phyloP scores from a whole-genome alignment of 1,140 invertebrate genomes.

The Drosophila tani region DNA sequence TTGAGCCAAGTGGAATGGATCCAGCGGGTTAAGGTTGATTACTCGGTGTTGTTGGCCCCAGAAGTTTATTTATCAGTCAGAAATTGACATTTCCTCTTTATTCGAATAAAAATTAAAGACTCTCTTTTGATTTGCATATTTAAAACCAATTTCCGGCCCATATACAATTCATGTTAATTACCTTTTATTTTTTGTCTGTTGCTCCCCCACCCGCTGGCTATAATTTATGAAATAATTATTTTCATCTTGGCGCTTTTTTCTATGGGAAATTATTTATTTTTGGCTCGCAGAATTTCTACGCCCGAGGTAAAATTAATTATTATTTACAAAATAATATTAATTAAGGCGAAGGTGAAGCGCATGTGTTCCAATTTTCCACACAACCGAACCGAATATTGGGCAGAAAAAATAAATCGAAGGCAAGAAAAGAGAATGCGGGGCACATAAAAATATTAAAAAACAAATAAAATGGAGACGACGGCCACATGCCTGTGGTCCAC shows the following conservation, averaged over 20 bases:
- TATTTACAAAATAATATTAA: slow-evolving; percentile 75
- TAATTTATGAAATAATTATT: slow-evolving; percentile 47
- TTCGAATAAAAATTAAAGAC: slow-evolving; percentile 3
- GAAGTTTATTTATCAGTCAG: slow-evolving; percentile 11
- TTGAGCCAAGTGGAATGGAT: slow-evolving; percentile 40
- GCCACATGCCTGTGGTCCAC: slow-evolving; percentile 52
- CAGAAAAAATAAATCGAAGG: slow-evolving; percentile 34
- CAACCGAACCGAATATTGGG: slow-evolving; percentile 26
- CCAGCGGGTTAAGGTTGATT: slow-evolving; percentile 10
- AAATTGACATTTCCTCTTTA: slow-evolving; percentile 21
- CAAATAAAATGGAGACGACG: slow-evolving; percentile 58
- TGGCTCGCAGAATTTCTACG: slow-evolving; percentile 18
- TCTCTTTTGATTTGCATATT: neutral
- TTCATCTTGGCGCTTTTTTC: slow-evolving; percentile 20
- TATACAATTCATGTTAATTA: slow-evolving; percentile 37
- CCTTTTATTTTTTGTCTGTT: neutral
- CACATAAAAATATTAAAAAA: slow-evolving; percentile 77
- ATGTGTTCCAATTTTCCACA: slow-evolving; percentile 64
- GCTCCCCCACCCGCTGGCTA: slow-evolving; percentile 1
- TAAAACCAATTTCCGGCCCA: slow-evolving; percentile 33
- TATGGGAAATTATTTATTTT: slow-evolving; percentile 43
- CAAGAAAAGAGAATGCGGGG: slow-evolving; percentile 40
- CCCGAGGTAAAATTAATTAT: slow-evolving; percentile 69
- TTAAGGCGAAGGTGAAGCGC: slow-evolving; percentile 79
- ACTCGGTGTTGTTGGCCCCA: neutral